Conservation (phyloP, 2,888 invertebrate genomes). For the Nemoura dubitans region DNA sequence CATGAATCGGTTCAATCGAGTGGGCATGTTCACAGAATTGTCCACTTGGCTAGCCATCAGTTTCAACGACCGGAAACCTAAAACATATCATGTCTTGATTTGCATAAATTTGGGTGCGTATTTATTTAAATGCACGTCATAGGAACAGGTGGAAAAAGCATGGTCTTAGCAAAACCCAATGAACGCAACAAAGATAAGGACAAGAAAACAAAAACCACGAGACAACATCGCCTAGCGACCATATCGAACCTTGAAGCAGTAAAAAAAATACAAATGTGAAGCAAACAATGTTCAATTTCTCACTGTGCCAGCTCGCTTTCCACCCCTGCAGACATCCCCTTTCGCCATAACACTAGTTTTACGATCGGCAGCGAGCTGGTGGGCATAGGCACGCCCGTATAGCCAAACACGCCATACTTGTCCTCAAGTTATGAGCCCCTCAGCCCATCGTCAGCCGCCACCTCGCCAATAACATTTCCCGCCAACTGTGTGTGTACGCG, state of each 20-base stretch:
- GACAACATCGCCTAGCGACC: neutral
- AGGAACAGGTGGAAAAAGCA: neutral
- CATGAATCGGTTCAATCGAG: neutral
- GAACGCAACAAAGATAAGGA: neutral
- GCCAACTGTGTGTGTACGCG: neutral
- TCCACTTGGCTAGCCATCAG: neutral
- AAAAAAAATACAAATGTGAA: neutral
- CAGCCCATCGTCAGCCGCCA: neutral
- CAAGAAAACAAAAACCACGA: neutral
- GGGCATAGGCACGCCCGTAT: neutral
- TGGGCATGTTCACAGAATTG: neutral
- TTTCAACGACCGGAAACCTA: neutral
- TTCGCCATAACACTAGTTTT: neutral
- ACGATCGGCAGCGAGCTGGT: neutral
- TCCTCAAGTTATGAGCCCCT: slow-evolving; percentile 1
- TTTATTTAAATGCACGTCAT: neutral
- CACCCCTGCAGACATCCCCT: neutral
- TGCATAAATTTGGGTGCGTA: neutral
- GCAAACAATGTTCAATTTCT: neutral
- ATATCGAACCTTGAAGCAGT: neutral
- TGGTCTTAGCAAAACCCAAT: neutral
- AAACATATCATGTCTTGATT: neutral
- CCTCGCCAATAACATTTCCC: slow-evolving; percentile 16
- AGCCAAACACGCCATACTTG: neutral
- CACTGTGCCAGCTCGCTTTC: neutral